A percentile compares a stretch with the other conserved stretches of the same genome.
Evolutionary conservation across 2,113 vertebrate genomes (phyloP).

Genomic region (Emberiza fucata): DNA sequence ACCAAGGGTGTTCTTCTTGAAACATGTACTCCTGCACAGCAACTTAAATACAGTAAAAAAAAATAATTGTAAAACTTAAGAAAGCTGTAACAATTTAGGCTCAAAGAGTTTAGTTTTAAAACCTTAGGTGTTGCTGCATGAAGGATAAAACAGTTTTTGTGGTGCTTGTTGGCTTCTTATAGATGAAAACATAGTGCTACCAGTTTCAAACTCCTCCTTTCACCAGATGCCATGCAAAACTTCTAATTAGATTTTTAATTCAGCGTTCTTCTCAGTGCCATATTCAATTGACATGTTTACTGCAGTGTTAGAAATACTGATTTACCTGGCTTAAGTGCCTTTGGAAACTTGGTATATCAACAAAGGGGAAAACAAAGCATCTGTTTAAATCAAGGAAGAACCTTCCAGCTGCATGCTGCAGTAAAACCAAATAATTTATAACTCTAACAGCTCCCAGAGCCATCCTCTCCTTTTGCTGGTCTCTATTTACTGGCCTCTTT

Average conservation of each 20-base stretch:
- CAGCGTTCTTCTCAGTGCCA: not conserved
- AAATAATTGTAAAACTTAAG: not conserved
- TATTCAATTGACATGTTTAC: not conserved
- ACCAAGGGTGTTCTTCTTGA: not conserved
- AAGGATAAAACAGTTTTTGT: not conserved
- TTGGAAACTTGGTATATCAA: not conserved
- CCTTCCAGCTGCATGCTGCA: not conserved
- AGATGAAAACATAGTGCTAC: not conserved
- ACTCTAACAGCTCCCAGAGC: not conserved
- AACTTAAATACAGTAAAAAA: not conserved
- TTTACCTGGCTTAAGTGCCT: constrained; percentile 13
- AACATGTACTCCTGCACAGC: not conserved
- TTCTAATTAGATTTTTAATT: not conserved
- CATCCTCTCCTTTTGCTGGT: not conserved
- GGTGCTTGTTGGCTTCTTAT: not conserved
- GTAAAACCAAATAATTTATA: constrained; percentile 26
- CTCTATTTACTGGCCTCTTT: constrained; percentile 12
- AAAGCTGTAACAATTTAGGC: not conserved
- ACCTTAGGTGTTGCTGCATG: not conserved
- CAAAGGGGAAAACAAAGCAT: not conserved
- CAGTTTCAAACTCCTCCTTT: not conserved
- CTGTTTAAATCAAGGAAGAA: constrained; percentile 36
- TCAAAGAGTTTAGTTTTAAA: not conserved
- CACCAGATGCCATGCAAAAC: not conserved
- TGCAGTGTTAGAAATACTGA: not conserved